Evolutionary conservation across 2,113 vertebrate species (phyloP).

Genomic region (Bothrops jararaca): DNA sequence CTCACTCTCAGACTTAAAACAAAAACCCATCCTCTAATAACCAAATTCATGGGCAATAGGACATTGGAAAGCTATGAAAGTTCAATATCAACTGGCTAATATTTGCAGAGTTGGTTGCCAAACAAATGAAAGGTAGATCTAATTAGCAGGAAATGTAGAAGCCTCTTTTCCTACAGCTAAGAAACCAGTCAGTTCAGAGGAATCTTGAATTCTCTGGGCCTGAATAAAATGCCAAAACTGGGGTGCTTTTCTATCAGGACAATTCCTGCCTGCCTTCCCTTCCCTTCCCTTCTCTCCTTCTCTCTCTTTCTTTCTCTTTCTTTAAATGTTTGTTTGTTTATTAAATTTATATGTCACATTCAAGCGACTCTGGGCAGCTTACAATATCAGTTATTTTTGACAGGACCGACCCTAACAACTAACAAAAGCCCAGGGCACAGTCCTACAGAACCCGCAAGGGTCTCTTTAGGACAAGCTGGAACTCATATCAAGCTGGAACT

Average conservation of each 20-base stretch:
- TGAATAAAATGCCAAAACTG: neutral
- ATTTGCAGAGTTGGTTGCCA: neutral
- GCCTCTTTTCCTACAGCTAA: neutral
- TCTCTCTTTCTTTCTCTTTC: too few relatives aligned
- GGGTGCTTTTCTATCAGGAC: neutral
- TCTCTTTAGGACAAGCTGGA: neutral
- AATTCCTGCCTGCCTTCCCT: too few relatives aligned
- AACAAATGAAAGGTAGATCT: neutral
- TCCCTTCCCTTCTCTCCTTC: too few relatives aligned
- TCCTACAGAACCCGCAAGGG: neutral
- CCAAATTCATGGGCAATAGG: neutral
- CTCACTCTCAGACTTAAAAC: neutral
- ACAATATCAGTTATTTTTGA: neutral
- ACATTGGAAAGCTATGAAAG: neutral
- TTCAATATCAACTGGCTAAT: neutral
- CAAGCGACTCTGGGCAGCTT: neutral
- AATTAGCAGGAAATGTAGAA: neutral
- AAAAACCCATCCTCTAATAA: neutral
- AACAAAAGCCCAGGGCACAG: neutral
- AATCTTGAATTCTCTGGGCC: neutral
- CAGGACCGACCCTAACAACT: neutral
- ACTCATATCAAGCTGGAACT: accelerated
- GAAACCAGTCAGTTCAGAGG: neutral
- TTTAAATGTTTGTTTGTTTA: too few relatives aligned
- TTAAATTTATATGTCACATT: neutral